A percentile compares a stretch with the other conserved stretches of the same genome.
These are phyloP conservation scores for Malurus alboscapulatus DNA, from an alignment of 2,113 vertebrate species.

Conservation along the genomic window DNA sequence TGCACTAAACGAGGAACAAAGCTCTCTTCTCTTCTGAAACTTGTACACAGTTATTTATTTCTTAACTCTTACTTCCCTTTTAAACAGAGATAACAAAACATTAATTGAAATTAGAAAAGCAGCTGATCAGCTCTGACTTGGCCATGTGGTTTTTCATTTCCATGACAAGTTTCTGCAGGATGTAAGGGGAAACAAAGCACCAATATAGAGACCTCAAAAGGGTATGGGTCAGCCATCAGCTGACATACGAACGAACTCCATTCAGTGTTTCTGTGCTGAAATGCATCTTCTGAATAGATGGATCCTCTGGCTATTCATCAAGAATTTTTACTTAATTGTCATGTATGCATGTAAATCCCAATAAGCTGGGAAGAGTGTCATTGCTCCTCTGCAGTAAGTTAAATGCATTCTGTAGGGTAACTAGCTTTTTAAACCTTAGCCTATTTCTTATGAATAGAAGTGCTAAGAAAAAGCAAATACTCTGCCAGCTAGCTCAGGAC, in stretches of 20 bases:
- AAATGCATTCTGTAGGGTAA: neutral
- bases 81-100: neutral
- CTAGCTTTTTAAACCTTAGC: neutral
- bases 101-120: conserved; percentile 30
- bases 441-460: neutral
- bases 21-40: neutral
- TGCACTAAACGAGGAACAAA: neutral
- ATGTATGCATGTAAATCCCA: neutral
- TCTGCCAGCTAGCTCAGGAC: neutral
- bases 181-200: neutral
- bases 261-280: neutral
- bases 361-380: neutral
- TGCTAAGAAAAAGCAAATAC: neutral
- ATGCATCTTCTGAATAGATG: neutral
- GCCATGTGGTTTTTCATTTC: neutral
- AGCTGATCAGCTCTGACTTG: neutral
- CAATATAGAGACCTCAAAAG: neutral
- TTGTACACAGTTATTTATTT: neutral
- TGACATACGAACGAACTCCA: neutral
- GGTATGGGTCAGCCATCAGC: neutral
- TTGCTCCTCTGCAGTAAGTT: neutral
- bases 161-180: neutral
- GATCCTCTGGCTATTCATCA: neutral
- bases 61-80: neutral
- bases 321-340: neutral